Evolutionary conservation across 2,113 vertebrate species (phyloP), one percentile per base, ranked within the genome.

Genomic region (Numida meleagris): DNA sequence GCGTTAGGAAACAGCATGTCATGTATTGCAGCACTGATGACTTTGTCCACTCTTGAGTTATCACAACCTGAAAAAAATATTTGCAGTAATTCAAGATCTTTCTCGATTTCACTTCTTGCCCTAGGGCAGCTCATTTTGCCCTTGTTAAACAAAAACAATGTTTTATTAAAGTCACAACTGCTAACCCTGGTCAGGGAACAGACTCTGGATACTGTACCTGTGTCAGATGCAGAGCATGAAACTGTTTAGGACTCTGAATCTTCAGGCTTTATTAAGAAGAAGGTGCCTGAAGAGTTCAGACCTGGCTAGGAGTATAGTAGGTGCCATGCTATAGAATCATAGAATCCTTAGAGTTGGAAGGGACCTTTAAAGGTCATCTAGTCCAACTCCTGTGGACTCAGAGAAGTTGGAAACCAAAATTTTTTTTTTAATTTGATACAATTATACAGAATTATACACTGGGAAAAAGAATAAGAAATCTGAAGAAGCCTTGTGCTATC

Each of bases 271-370:
- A n/a, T 20, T 13, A 58, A n/a, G 21, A 0, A 76, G 48, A 87
- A 40, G 5, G 4, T 34, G n/a, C 7, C 29, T 71, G 29, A 71
- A 90, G 14, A 2, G 1, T 46, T 59, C n/a, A 66, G 59, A 62
- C 34, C 42, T 46, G 45, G 3, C 8, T 38, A 68, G 48, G 68
- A 80, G 55, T n/a, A 46, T 0, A 79, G 53, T 20, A 86, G 73
- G 12, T 86, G 7, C 29, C 19, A 20, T 23, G 18, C 10, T 65
- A 23, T 0, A 0, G 11, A 43, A 25, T 40, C 48, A 1, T 40
- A 92, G 45, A 51, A 1, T 53, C 27, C 51, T 53, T 15, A 53
- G 51, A 53, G 51, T 29, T 29, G 27, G 51, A 29, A 53, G 16
- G 27, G 15, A 29, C 51, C 51, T 53, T 53, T 53, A 53, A 29